Evolutionary conservation across 2,888 invertebrate genomes (phyloP).

Genomic region (Dendrolimus pini): DNA sequence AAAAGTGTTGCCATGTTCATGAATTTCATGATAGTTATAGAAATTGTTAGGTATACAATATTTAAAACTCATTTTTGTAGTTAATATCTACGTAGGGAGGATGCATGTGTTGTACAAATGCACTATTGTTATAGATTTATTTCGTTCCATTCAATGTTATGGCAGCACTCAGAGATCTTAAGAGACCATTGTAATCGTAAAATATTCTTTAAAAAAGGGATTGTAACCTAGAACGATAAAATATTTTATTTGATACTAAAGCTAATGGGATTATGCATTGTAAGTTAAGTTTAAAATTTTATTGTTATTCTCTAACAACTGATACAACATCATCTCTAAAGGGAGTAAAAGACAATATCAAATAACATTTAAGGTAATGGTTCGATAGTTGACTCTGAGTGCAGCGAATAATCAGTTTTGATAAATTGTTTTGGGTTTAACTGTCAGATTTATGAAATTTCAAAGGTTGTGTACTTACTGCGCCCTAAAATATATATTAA

Average conservation of each 20-base stretch:
- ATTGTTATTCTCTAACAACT: too few relatives aligned
- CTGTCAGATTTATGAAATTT: slow-evolving; percentile 19
- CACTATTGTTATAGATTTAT: slow-evolving; percentile 8
- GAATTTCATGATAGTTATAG: slow-evolving; percentile 46
- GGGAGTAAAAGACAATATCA: too few relatives aligned
- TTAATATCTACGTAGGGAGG: slow-evolving; percentile 19
- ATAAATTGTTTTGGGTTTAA: slow-evolving; percentile 3
- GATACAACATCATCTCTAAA: too few relatives aligned
- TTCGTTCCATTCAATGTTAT: background rate
- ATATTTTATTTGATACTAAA: too few relatives aligned
- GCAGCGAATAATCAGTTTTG: background rate
- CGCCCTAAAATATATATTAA: slow-evolving; percentile 27
- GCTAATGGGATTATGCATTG: too few relatives aligned
- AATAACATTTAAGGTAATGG: too few relatives aligned
- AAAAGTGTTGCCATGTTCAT: slow-evolving; percentile 73
- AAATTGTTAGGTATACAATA: slow-evolving; percentile 32
- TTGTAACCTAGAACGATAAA: too few relatives aligned
- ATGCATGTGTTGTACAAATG: slow-evolving; percentile 23
- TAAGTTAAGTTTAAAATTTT: too few relatives aligned
- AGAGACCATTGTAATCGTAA: too few relatives aligned
- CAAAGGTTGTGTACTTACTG: slow-evolving; percentile 73
- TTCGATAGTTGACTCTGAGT: background rate
- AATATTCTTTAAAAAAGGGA: too few relatives aligned
- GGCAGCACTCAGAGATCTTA: background rate
- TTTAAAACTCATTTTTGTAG: slow-evolving; percentile 21